These are phyloP conservation scores for Crematogaster levior DNA, from an alignment of 2,888 invertebrate genomes.

Conservation along the genomic window DNA sequence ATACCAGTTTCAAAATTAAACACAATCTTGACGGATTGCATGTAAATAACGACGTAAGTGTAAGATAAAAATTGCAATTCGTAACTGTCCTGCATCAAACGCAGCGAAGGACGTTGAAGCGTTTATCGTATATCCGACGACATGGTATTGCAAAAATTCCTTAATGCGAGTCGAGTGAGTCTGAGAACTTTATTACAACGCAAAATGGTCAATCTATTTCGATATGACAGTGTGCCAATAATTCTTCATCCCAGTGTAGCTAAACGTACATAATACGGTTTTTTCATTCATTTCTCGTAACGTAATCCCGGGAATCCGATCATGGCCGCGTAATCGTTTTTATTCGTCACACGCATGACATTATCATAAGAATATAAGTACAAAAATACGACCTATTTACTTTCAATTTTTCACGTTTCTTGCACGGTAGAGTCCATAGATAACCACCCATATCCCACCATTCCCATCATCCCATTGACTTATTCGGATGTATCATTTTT, in stretches of 20 bases:
- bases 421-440: constrained; percentile 56
- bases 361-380: constrained; percentile 54
- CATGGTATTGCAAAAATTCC: constrained; percentile 30
- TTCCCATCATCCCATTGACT: constrained; percentile 14
- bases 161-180: constrained; percentile 5
- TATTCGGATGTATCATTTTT: neutral
- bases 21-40: neutral
- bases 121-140: neutral
- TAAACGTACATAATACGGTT: constrained; percentile 63
- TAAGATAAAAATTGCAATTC: constrained; percentile 34
- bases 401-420: constrained; percentile 59
- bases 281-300: constrained; percentile 52
- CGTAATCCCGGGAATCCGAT: constrained; percentile 19
- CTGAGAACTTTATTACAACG: constrained; percentile 63
- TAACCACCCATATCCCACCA: constrained; percentile 38
- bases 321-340: constrained; percentile 30
- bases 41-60: constrained; percentile 8
- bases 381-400: constrained; percentile 49
- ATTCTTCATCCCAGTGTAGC: constrained; percentile 69
- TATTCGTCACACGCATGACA: constrained; percentile 38
- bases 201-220: constrained; percentile 76
- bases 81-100: neutral
- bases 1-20: constrained; percentile 23
- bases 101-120: neutral
- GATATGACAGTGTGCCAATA: constrained; percentile 84